A percentile compares a stretch with the other conserved stretches of the same genome.
Evolutionary conservation across 2,113 vertebrate species (phyloP).

Genomic region (Apus apus): DNA sequence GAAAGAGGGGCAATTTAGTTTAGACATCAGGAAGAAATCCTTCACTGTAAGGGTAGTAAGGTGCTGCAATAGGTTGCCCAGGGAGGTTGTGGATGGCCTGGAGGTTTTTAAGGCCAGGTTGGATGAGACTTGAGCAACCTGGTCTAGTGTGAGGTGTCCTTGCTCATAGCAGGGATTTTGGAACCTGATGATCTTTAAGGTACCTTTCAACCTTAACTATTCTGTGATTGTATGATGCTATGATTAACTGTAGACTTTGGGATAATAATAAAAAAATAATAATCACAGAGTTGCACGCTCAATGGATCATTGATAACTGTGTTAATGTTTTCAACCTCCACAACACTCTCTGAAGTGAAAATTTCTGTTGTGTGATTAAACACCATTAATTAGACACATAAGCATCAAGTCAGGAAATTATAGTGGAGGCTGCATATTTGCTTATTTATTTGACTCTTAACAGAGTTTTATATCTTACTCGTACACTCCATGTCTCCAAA

Average conservation of each 20-base stretch:
- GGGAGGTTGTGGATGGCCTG: too few relatives aligned
- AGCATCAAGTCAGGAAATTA: neutral
- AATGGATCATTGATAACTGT: neutral
- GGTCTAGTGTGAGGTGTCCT: too few relatives aligned
- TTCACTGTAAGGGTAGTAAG: too few relatives aligned
- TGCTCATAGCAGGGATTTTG: too few relatives aligned
- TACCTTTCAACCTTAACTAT: too few relatives aligned
- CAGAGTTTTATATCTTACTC: neutral
- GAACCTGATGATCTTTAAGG: too few relatives aligned
- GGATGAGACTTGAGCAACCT: too few relatives aligned
- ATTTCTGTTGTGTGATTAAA: neutral
- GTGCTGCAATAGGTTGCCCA: too few relatives aligned
- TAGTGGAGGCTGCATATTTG: neutral
- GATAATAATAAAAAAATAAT: neutral
- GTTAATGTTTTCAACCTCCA: neutral
- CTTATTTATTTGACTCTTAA: neutral
- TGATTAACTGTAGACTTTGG: neutral
- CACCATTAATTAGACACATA: neutral
- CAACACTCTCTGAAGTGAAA: neutral
- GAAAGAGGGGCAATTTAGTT: too few relatives aligned
- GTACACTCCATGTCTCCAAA: fast-evolving
- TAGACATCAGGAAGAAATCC: too few relatives aligned
- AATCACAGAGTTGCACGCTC: neutral
- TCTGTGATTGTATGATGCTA: neutral
- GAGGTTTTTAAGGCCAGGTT: too few relatives aligned